A percentile compares a stretch with the other conserved stretches of the same genome.
These are phyloP conservation scores for Crioceris asparagi DNA, from an alignment of 2,888 invertebrate genomes.

Conservation along the genomic window DNA sequence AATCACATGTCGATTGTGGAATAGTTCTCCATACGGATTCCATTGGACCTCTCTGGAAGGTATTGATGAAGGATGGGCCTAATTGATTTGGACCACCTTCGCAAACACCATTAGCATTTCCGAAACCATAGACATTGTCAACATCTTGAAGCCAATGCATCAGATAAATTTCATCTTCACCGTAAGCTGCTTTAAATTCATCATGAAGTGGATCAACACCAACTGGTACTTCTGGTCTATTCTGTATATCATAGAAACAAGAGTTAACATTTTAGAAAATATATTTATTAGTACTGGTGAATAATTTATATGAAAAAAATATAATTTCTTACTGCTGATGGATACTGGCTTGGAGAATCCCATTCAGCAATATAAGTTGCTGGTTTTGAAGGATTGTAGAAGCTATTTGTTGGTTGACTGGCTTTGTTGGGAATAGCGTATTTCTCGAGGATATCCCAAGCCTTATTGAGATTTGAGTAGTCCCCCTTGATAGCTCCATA, in stretches of 20 bases:
- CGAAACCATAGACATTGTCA: too few relatives aligned
- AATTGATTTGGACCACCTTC: too few relatives aligned
- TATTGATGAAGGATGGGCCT: constrained; percentile 22
- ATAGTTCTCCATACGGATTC: too few relatives aligned
- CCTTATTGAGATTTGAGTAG: constrained; percentile 19
- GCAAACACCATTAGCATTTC: too few relatives aligned
- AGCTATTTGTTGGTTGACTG: too few relatives aligned
- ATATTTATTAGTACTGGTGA: too few relatives aligned
- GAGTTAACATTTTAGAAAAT: too few relatives aligned
- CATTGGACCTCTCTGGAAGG: constrained; percentile 23
- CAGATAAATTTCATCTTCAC: constrained; percentile 15
- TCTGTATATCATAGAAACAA: too few relatives aligned
- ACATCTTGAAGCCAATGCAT: constrained; percentile 24
- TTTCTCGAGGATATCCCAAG: constrained; percentile 19
- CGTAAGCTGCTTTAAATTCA: constrained; percentile 19
- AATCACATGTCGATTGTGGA: too few relatives aligned
- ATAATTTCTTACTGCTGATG: too few relatives aligned
- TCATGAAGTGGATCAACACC: constrained; percentile 21
- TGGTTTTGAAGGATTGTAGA: constrained; percentile 18
- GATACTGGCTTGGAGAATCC: constrained; percentile 20
- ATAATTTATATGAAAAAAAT: too few relatives aligned
- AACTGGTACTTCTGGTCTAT: constrained; percentile 13
- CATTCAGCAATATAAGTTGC: constrained; percentile 21
- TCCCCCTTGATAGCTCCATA: constrained; percentile 19
- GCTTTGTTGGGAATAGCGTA: constrained; percentile 22